Base-by-base conservation (phyloP, 2,797 vertebrate genomes). In the Hozukius guyotensis region DNA sequence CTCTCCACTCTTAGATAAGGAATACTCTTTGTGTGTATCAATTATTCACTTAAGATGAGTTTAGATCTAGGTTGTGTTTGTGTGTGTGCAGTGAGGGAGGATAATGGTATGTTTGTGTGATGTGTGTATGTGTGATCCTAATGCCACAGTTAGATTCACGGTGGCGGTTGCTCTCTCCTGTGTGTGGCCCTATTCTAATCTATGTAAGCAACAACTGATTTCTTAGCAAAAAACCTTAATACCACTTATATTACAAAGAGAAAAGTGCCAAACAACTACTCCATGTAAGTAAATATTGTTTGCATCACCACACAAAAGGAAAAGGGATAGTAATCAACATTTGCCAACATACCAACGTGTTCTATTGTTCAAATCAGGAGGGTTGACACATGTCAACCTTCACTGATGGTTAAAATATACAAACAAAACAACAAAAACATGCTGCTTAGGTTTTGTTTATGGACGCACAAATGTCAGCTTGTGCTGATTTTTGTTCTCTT, bases 11-110 rank as follows among this genome's bases (percentile, higher is more conserved):
- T 29, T 46, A 72, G 72, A 82, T 82, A 78, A 78, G 68, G 38
- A 77, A 66, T 72, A 72, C 32, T 46, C 31, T 56, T 59, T 53
- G 4, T 56, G 42, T 73, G 38, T 63, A 85, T 82, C 65, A 89
- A 69, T 84, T 85, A 86, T 78, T 87, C 78, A 75, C 78, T 25
- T 64, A 62, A 71, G 31, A 62, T 68, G 18, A 78, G 53, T 78
- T 68, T 49, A 76, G 75, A 76, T 77, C 74, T 32, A 16, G 68
- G 27, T 57, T 75, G 57, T 77, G 5, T 69, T 53, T 36, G 20
- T 42, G 18, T 66, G 27, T 32, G 55, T 70, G 34, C 2, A 4
- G 53, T 2, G 18, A 59, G n/a, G 6, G 46, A 46, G 11, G 18
- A 34, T 64, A 22, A 31, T 24, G 36, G 27, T 80, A 34, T 65